Evolutionary conservation across 2,888 invertebrate genomes (phyloP), one percentile per base, ranked within the genome.

Genomic region (Tetanocera ferruginea): DNA sequence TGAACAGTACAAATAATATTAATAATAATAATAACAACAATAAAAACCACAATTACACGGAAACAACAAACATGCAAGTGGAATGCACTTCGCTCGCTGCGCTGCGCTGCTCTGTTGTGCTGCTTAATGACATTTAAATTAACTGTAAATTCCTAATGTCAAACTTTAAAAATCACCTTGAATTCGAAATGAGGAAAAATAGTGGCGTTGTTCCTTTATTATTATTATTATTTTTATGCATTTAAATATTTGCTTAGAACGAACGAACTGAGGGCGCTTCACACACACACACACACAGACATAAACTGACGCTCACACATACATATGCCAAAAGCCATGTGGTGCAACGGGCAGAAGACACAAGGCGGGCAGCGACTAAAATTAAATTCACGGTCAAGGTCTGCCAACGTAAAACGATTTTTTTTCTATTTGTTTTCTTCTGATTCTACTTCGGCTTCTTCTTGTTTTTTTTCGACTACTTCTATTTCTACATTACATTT

Each of bases 371-470:
- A 34, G 82, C 81, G 84, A 85, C 86, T 87, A 88, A 86, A 87
- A 85, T 87, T 87, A 87, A 85, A 88, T 88, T 88, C 87, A 88
- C 87, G 89, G 88, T 82, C 89, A 89, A 84, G 88, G 89, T 84
- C 88, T 37, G 43, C 34, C 25, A 14, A 60, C 60, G 57, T 60
- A 72, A 60, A 72, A 17, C 25, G 37, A 28, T 55, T 55, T 55
- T 52, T 55, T 55, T 8, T 25, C 5, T 60, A 23, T 25, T 28
- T 31, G 19, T 43, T 57, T 25, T n/a, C n/a, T 43, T 25, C 34
- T 19, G 19, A 55, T 55, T 34, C 9, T 71, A 17, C 34, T n/a
- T 34, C 28, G 3, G 52, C 19, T 31, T 2, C 64, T 64, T 1
- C 31, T 28, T 52, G 1, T 19, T 31, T 19, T n/a, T 71, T n/a